Percentiles rank a stretch among this genome's conserved stretches.
phyloP scores from a whole-genome alignment of 2,888 invertebrate species.

The Ariolimax columbianus region DNA sequence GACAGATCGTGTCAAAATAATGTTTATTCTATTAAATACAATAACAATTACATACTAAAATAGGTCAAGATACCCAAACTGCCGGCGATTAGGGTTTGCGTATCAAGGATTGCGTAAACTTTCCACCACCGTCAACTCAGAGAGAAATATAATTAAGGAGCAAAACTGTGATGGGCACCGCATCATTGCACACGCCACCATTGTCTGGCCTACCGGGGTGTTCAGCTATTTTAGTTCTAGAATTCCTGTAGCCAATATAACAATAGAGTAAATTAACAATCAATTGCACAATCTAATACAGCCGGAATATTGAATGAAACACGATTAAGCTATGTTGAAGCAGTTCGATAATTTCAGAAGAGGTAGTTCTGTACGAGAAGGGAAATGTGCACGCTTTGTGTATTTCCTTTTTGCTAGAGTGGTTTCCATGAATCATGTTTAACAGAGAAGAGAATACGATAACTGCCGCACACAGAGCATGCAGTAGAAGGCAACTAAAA shows the following conservation, averaged over 20 bases:
- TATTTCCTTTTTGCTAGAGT: too few relatives aligned
- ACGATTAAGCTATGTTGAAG: background rate
- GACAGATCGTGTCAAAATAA: too few relatives aligned
- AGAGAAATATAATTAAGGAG: background rate
- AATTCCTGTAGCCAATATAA: background rate
- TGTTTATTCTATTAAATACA: too few relatives aligned
- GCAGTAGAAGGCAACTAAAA: too few relatives aligned
- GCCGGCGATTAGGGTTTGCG: too few relatives aligned
- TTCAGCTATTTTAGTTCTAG: background rate
- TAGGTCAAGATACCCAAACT: too few relatives aligned
- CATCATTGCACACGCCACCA: background rate
- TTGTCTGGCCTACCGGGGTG: background rate
- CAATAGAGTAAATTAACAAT: background rate
- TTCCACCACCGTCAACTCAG: background rate
- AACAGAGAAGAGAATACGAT: too few relatives aligned
- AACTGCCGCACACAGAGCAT: too few relatives aligned
- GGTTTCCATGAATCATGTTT: too few relatives aligned
- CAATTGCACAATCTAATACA: background rate
- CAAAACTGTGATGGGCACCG: background rate
- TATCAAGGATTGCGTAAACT: background rate
- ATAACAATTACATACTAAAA: too few relatives aligned
- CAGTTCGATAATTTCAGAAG: background rate
- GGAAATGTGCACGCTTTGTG: too few relatives aligned
- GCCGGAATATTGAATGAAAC: too few relatives aligned
- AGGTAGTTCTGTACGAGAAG: background rate